phyloP scores from a whole-genome alignment of 2,113 vertebrate species.

The Heterocephalus glaber region DNA sequence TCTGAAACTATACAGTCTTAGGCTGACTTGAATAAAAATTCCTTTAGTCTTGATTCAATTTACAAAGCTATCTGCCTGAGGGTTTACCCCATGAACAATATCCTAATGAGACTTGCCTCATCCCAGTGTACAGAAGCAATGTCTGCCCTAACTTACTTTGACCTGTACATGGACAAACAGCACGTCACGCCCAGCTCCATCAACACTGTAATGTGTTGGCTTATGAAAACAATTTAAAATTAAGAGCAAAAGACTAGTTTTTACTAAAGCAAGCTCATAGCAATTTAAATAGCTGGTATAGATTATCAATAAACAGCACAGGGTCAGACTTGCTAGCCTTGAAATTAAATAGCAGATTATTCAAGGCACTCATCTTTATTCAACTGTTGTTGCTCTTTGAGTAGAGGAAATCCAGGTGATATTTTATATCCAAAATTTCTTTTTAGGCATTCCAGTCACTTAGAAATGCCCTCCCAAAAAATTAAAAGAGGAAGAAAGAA shows the following conservation, averaged over 20 bases:
- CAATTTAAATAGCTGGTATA: slow-evolving; percentile 20
- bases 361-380: slow-evolving; percentile 42
- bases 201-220: background rate
- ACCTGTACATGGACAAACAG: slow-evolving; percentile 6
- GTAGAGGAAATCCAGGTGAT: slow-evolving; percentile 48
- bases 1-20: background rate
- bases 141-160: background rate
- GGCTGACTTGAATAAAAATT: background rate
- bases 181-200: background rate
- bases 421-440: slow-evolving; percentile 60
- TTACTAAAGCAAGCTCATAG: background rate
- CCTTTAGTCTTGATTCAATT: background rate
- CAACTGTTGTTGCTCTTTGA: slow-evolving; percentile 45
- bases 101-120: background rate
- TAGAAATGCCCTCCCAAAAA: slow-evolving; percentile 53
- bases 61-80: background rate
- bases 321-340: background rate
- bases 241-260: slow-evolving; percentile 5
- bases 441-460: slow-evolving; percentile 50
- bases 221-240: slow-evolving; percentile 51
- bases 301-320: background rate
- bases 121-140: background rate
- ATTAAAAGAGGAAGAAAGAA: slow-evolving; percentile 51
- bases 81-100: background rate
- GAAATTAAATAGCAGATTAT: slow-evolving; percentile 32